These are phyloP conservation scores for Craniophora ligustri DNA, from an alignment of 2,888 invertebrate species.

Conservation along the genomic window DNA sequence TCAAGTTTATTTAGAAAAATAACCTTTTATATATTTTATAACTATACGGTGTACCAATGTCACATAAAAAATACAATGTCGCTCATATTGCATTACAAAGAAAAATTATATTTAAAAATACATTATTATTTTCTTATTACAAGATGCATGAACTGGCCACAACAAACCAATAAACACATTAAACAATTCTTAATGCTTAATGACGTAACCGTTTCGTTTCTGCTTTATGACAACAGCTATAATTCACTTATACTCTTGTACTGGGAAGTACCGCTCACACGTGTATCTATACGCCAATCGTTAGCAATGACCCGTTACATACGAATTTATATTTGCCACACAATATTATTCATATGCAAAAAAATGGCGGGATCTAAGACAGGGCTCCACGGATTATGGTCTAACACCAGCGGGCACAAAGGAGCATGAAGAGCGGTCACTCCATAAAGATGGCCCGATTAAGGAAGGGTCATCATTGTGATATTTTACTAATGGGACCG, in stretches of 20 bases:
- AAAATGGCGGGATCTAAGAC: conserved; percentile 68
- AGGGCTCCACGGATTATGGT: conserved; percentile 82
- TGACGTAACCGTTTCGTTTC: conserved; percentile 9
- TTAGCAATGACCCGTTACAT: conserved; percentile 47
- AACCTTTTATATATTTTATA: neutral
- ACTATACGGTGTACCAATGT: neutral
- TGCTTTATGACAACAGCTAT: conserved; percentile 4
- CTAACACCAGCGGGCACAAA: conserved; percentile 80
- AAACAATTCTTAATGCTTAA: conserved; percentile 15
- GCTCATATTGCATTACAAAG: neutral
- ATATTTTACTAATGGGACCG: conserved; percentile 85
- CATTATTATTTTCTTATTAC: neutral
- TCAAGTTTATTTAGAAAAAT: neutral
- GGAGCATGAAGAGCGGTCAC: conserved; percentile 78
- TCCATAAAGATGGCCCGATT: conserved; percentile 85
- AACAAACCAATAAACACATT: conserved; percentile 7
- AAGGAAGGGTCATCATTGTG: conserved; percentile 80
- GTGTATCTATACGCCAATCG: conserved; percentile 31
- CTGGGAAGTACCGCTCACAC: conserved; percentile 41
- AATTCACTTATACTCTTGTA: conserved; percentile 16
- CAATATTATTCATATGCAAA: conserved; percentile 81
- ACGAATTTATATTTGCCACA: conserved; percentile 52
- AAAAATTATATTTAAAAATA: neutral
- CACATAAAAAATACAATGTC: neutral
- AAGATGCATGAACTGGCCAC: neutral